Conservation (phyloP, 2,113 vertebrate species). For the Gadus chalcogrammus region DNA sequence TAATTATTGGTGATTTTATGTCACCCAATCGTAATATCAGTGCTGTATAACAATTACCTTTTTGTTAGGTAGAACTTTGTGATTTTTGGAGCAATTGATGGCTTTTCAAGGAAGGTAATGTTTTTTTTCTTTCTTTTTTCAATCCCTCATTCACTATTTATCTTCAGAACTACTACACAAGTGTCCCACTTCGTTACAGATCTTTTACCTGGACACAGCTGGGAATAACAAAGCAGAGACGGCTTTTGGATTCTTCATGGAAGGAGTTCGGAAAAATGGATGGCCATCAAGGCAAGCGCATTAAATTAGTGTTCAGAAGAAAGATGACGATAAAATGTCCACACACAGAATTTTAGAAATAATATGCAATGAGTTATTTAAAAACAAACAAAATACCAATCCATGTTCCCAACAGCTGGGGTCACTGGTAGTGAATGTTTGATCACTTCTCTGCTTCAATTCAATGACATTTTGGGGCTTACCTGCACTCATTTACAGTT, state of each 20-base stretch:
- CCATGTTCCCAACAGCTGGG: slow-evolving; percentile 1
- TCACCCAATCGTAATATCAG: not conserved
- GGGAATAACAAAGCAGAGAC: not conserved
- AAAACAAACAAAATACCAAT: not conserved
- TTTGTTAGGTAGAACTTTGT: slow-evolving; percentile 26
- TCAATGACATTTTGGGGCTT: not conserved
- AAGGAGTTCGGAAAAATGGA: slow-evolving; percentile 7
- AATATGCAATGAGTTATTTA: not conserved
- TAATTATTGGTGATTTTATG: slow-evolving; percentile 1
- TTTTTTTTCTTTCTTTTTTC: slow-evolving; percentile 1
- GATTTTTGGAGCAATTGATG: slow-evolving; percentile 20
- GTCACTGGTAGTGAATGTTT: slow-evolving; percentile 1
- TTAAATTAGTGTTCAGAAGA: not conserved
- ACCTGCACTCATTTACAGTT: slow-evolving; percentile 1
- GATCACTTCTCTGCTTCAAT: not conserved
- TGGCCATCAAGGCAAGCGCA: not conserved
- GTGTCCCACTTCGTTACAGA: slow-evolving; percentile 10
- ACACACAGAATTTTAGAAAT: not conserved
- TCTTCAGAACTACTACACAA: not conserved
- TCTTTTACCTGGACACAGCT: slow-evolving; percentile 11
- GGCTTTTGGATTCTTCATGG: slow-evolving; percentile 19
- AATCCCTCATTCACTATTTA: slow-evolving; percentile 2
- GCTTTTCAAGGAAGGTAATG: slow-evolving; percentile 18
- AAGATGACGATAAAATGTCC: not conserved
- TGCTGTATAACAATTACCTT: not conserved